Conservation (phyloP, 92 coral and sea anemone species). For the Phymanthus crucifer region DNA sequence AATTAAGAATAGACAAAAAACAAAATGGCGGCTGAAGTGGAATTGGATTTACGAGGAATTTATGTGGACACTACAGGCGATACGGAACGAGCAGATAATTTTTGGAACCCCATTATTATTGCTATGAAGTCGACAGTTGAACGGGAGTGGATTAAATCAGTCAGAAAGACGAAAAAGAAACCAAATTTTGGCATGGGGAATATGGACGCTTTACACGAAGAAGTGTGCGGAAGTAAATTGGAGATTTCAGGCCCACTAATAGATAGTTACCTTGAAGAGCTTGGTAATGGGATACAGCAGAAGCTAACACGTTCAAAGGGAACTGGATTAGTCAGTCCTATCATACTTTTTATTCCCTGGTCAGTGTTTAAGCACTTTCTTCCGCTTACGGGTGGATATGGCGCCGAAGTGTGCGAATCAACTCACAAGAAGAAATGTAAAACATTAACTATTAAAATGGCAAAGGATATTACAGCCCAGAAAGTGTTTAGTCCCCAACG, state of each 20-base stretch:
- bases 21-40: background rate
- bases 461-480: background rate
- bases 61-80: too few relatives aligned
- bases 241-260: slow-evolving; percentile 37
- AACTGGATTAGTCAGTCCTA: background rate
- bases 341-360: background rate
- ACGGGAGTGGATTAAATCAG: background rate
- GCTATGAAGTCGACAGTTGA: background rate
- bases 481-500: background rate
- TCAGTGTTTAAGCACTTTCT: background rate
- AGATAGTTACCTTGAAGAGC: slow-evolving; percentile 11
- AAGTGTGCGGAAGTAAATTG: slow-evolving; percentile 39
- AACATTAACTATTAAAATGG: background rate
- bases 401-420: background rate
- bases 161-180: slow-evolving; percentile 15
- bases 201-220: slow-evolving; percentile 30
- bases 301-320: background rate
- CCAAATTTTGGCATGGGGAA: slow-evolving; percentile 28
- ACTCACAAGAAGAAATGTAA: background rate
- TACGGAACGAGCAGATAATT: background rate
- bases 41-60: background rate
- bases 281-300: background rate
- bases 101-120: background rate
- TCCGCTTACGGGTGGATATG: background rate
- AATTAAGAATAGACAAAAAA: too few relatives aligned